These are phyloP conservation scores for Magallana nippona DNA, from an alignment of 2,888 invertebrate genomes.

Conservation along the genomic window DNA sequence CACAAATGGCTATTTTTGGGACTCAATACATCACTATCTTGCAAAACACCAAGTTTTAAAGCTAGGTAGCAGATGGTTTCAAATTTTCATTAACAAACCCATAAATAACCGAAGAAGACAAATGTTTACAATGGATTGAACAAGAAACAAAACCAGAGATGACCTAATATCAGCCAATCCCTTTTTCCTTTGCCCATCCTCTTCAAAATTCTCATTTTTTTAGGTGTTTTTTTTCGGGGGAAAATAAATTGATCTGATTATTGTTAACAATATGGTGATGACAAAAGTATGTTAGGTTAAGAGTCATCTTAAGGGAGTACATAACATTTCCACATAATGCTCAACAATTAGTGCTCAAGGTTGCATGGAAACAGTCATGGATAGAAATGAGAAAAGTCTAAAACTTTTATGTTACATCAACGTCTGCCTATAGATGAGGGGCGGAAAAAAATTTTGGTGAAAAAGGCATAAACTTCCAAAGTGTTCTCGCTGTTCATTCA, in stretches of 20 bases:
- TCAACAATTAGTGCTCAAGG: not conserved
- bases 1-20: too few species aligned
- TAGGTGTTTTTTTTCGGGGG: not conserved
- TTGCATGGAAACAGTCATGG: not conserved
- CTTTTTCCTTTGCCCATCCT: too few species aligned
- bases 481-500: slow-evolving; percentile 11
- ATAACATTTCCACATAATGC: not conserved
- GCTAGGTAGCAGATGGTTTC: not conserved
- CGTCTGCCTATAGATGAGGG: not conserved
- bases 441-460: not conserved
- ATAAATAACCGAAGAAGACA: not conserved
- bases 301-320: not conserved
- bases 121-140: too few species aligned
- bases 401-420: not conserved
- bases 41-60: too few species aligned
- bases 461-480: slow-evolving; percentile 26
- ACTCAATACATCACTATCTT: too few species aligned
- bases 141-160: too few species aligned
- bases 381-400: too few species aligned
- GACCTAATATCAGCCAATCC: too few species aligned
- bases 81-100: too few species aligned
- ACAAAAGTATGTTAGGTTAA: slow-evolving; percentile 2
- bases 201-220: too few species aligned
- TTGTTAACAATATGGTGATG: not conserved
- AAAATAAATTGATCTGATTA: not conserved